These are phyloP conservation scores for Paradoxurus hermaphroditus DNA, from an alignment of 2,113 vertebrate genomes.

Conservation along the genomic window DNA sequence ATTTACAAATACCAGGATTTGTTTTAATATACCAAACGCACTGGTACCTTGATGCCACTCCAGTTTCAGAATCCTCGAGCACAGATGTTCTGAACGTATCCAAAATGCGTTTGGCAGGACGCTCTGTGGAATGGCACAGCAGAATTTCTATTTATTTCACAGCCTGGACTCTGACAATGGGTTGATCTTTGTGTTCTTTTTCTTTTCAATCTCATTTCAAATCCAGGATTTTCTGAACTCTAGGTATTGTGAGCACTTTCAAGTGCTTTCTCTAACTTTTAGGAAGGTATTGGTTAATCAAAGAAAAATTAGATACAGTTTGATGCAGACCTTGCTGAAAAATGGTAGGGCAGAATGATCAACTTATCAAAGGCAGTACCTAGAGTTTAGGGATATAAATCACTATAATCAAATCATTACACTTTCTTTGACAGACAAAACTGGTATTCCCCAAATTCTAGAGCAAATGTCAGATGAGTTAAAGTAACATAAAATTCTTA, in stretches of 20 bases:
- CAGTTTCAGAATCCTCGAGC: neutral
- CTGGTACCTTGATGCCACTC: neutral
- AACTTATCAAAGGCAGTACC: neutral
- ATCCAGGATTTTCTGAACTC: neutral
- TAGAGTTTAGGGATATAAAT: neutral
- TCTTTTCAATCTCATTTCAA: neutral
- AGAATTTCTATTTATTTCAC: constrained; percentile 11
- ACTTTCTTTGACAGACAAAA: neutral
- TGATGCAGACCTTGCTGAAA: neutral
- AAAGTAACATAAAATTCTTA: neutral
- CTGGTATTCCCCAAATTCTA: neutral
- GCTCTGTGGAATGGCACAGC: constrained; percentile 32
- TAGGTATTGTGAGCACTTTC: neutral
- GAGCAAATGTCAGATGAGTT: neutral
- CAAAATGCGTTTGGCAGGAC: constrained; percentile 33
- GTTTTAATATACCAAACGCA: neutral
- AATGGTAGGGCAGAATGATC: neutral
- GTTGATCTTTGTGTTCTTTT: neutral
- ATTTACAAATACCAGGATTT: neutral
- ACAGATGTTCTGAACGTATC: constrained; percentile 8
- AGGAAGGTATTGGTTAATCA: neutral
- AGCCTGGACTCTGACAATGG: neutral
- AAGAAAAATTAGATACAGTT: neutral
- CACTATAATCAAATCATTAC: neutral
- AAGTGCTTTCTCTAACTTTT: neutral